Evolutionary conservation across 2,888 invertebrate genomes (phyloP).

Genomic region (Agapetus fuscipes): DNA sequence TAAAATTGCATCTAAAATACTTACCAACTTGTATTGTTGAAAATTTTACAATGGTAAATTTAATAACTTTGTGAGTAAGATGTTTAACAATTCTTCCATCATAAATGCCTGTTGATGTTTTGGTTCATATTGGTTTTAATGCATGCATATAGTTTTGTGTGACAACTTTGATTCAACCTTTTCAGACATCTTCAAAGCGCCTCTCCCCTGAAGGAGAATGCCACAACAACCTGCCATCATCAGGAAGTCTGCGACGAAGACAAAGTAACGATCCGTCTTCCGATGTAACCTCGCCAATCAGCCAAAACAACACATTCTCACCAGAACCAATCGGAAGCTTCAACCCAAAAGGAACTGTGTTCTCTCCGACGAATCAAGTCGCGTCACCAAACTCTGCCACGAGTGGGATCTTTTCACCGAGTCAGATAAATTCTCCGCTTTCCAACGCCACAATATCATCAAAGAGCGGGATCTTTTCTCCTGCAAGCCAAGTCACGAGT

Average conservation of each 20-base stretch:
- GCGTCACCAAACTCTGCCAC: slow-evolving; percentile 44
- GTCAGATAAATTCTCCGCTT: slow-evolving; percentile 45
- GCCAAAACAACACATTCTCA: slow-evolving; percentile 32
- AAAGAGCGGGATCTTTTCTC: slow-evolving; percentile 44
- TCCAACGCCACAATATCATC: slow-evolving; percentile 45
- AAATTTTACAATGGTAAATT: too few species aligned
- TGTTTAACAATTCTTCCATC: too few species aligned
- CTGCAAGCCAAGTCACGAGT: slow-evolving; percentile 37
- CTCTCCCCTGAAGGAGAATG: slow-evolving; percentile 62
- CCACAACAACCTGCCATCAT: slow-evolving; percentile 52
- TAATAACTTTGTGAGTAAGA: too few species aligned
- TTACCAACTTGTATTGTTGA: too few species aligned
- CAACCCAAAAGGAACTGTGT: slow-evolving; percentile 35
- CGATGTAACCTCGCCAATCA: slow-evolving; percentile 37
- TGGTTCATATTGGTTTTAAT: too few species aligned
- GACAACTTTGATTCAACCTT: slow-evolving; percentile 3
- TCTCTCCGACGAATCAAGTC: slow-evolving; percentile 33
- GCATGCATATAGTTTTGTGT: neutral
- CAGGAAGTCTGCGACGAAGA: slow-evolving; percentile 56
- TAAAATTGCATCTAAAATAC: too few species aligned
- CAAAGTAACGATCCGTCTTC: slow-evolving; percentile 40
- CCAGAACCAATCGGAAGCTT: slow-evolving; percentile 27
- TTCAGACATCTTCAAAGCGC: slow-evolving; percentile 56
- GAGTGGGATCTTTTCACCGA: slow-evolving; percentile 45
- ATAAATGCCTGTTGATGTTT: too few species aligned